Percentiles rank a stretch among this genome's conserved stretches.
phyloP scores from a whole-genome alignment of 2,113 vertebrate species.

The Aleadryas rufinucha region DNA sequence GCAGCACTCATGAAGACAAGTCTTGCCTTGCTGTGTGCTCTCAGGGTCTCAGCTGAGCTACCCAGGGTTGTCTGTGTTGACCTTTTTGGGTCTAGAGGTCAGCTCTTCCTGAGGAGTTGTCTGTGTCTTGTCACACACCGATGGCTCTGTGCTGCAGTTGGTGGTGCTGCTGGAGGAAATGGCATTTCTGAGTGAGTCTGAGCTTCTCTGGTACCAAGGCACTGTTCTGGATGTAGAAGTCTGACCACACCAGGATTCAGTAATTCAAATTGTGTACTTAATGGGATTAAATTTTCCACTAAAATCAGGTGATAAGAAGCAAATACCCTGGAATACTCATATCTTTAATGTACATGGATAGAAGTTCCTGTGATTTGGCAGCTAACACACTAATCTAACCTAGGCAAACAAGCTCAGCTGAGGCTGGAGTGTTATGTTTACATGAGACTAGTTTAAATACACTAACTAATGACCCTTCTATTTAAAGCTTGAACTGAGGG shows the following conservation, averaged over 20 bases:
- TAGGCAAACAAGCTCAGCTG: not conserved
- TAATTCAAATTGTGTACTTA: not conserved
- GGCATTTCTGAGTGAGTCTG: not conserved
- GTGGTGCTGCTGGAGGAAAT: not conserved
- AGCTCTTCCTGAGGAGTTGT: no score
- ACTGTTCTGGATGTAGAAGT: not conserved
- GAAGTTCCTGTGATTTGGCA: not conserved
- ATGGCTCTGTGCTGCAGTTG: not conserved
- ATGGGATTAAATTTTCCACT: not conserved
- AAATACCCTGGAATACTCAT: not conserved
- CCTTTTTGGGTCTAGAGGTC: not conserved
- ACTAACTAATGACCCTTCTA: not conserved
- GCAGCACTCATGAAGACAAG: not conserved
- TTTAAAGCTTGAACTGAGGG: not conserved
- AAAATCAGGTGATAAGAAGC: not conserved
- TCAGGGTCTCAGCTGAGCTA: not conserved
- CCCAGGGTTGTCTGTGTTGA: not conserved
- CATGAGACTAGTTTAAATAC: not conserved
- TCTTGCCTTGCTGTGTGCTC: not conserved
- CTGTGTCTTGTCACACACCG: fast-evolving
- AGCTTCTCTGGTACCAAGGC: not conserved
- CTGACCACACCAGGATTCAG: not conserved
- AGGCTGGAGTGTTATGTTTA: not conserved
- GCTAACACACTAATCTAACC: not conserved
- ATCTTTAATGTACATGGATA: not conserved